Evolutionary conservation across 2,888 invertebrate genomes (phyloP).

Genomic region (Erannis defoliaria): DNA sequence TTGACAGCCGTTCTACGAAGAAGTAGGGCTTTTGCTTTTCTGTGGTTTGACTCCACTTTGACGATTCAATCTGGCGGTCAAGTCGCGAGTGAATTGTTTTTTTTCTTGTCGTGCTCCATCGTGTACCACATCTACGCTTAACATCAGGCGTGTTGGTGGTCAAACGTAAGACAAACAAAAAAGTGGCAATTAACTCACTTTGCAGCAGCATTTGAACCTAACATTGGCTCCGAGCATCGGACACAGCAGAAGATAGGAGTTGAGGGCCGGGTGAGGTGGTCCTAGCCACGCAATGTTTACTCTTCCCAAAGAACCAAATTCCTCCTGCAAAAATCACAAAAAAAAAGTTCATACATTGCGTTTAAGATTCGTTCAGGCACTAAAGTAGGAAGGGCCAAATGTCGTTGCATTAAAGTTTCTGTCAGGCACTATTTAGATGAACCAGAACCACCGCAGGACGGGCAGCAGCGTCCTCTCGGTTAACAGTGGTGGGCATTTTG

Average conservation of each 20-base stretch:
- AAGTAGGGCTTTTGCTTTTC: too few relatives aligned
- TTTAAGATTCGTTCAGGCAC: neutral
- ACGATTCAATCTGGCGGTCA: too few relatives aligned
- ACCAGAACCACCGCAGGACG: too few relatives aligned
- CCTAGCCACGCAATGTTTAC: conserved; percentile 70
- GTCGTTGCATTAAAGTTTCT: neutral
- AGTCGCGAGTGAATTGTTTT: too few relatives aligned
- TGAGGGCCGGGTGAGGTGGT: conserved; percentile 70
- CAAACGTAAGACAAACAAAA: neutral
- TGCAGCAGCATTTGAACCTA: conserved; percentile 71
- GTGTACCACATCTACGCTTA: too few relatives aligned
- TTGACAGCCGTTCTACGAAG: too few relatives aligned
- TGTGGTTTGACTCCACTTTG: too few relatives aligned
- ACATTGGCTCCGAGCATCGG: conserved; percentile 78
- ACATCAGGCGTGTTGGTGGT: too few relatives aligned
- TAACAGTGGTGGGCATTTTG: too few relatives aligned
- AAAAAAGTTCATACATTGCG: conserved; percentile 9
- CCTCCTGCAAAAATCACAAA: conserved; percentile 64
- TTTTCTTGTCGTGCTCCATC: too few relatives aligned
- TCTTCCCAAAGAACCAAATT: conserved; percentile 59
- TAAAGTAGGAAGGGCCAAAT: neutral
- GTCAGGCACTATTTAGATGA: neutral
- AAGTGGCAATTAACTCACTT: conserved; percentile 54
- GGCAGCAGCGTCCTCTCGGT: too few relatives aligned
- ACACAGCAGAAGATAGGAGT: conserved; percentile 74